A percentile compares a stretch with the other conserved stretches of the same genome.
phyloP scores from a whole-genome alignment of 2,113 vertebrate genomes.

The Hippocampus barbouri region DNA sequence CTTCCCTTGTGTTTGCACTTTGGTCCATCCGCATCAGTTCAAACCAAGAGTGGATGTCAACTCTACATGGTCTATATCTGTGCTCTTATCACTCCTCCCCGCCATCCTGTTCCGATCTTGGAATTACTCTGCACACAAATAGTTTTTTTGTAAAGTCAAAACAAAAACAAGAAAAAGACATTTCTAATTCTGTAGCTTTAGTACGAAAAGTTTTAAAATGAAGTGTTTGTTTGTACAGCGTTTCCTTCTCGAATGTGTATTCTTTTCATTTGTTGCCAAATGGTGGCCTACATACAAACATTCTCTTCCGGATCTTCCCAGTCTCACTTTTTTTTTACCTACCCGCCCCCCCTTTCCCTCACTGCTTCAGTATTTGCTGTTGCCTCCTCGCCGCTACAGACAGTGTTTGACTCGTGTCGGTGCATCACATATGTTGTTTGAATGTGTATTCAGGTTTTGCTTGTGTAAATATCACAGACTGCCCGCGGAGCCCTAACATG shows the following conservation, averaged over 20 bases:
- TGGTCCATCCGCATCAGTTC: slow-evolving; percentile 31
- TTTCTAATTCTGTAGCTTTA: slow-evolving; percentile 79
- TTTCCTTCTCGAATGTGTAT: slow-evolving; percentile 71
- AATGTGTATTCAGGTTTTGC: slow-evolving; percentile 34
- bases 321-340: neutral
- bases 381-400: neutral
- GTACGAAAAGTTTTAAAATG: slow-evolving; percentile 74
- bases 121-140: slow-evolving; percentile 19
- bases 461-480: slow-evolving; percentile 95
- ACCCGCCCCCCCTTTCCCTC: neutral
- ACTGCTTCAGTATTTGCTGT: slow-evolving; percentile 3
- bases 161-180: slow-evolving; percentile 51
- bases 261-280: slow-evolving; percentile 78
- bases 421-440: slow-evolving; percentile 45
- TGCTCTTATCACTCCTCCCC: slow-evolving; percentile 42
- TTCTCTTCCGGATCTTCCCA: slow-evolving; percentile 48
- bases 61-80: slow-evolving; percentile 61
- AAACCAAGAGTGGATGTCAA: slow-evolving; percentile 32
- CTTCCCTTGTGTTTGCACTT: slow-evolving; percentile 51
- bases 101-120: neutral
- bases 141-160: slow-evolving; percentile 59
- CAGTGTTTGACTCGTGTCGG: slow-evolving; percentile 43
- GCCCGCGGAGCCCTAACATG: slow-evolving; percentile 12
- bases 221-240: slow-evolving; percentile 75
- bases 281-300: slow-evolving; percentile 72